These are phyloP conservation scores for Sebastes diploproa DNA, from an alignment of 2,797 vertebrate genomes.

Conservation along the genomic window DNA sequence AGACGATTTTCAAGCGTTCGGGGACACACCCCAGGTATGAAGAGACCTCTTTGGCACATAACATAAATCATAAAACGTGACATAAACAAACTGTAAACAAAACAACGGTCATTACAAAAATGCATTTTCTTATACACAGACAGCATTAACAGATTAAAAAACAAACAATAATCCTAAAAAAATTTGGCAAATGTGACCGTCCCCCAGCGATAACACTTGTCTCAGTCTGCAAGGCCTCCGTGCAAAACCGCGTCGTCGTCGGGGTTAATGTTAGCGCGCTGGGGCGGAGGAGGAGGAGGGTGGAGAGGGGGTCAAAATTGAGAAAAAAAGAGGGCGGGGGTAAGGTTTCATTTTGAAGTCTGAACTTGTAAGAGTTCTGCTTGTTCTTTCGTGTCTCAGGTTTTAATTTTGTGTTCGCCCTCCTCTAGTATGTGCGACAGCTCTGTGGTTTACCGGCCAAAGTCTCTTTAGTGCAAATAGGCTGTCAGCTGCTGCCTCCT, in stretches of 20 bases:
- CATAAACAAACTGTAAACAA: slow-evolving; percentile 71
- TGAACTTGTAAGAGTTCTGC: slow-evolving; percentile 15
- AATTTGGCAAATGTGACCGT: slow-evolving; percentile 68
- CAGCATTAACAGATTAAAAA: slow-evolving; percentile 61
- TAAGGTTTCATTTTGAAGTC: slow-evolving; percentile 33
- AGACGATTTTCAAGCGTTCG: slow-evolving; percentile 39
- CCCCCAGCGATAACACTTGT: slow-evolving; percentile 46
- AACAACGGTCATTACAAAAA: slow-evolving; percentile 59
- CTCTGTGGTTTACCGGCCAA: slow-evolving; percentile 55
- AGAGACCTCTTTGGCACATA: slow-evolving; percentile 82
- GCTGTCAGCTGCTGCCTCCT: slow-evolving; percentile 62
- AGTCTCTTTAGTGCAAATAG: slow-evolving; percentile 86
- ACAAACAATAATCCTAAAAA: slow-evolving; percentile 46
- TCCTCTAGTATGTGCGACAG: slow-evolving; percentile 36
- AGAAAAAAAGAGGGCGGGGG: background rate
- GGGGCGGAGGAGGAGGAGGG: background rate
- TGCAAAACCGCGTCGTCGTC: slow-evolving; percentile 72
- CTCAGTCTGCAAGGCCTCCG: slow-evolving; percentile 73
- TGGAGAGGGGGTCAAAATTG: background rate
- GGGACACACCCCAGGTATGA: slow-evolving; percentile 56
- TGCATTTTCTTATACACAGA: slow-evolving; percentile 34
- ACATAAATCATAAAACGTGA: slow-evolving; percentile 72
- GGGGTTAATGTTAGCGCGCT: slow-evolving; percentile 24
- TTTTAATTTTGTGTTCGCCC: slow-evolving; percentile 33
- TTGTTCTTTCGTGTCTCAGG: slow-evolving; percentile 49